Conservation (phyloP, 2,113 vertebrate species). For the Stegastes partitus region DNA sequence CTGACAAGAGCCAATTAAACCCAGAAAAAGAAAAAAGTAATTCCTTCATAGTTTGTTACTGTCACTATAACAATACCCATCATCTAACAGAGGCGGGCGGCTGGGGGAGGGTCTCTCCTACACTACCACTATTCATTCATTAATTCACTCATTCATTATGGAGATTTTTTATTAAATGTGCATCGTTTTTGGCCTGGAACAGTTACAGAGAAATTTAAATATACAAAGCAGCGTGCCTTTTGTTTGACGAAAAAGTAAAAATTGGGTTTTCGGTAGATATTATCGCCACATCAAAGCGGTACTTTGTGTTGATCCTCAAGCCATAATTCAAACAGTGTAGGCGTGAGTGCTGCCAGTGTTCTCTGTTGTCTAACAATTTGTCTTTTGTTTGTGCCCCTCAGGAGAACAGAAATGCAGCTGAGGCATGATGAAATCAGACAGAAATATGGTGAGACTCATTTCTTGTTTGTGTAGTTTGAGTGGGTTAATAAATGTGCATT, state of each 20-base stretch:
- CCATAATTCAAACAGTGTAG: constrained; percentile 1
- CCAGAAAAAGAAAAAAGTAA: background rate
- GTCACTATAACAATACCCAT: background rate
- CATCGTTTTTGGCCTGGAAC: background rate
- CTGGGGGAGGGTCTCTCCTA: background rate
- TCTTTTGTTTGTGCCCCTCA: constrained; percentile 67
- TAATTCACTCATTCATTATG: background rate
- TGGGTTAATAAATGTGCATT: constrained; percentile 11
- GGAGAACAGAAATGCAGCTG: constrained; percentile 92
- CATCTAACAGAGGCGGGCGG: background rate
- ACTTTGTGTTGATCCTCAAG: background rate
- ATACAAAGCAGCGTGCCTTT: background rate
- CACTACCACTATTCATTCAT: background rate
- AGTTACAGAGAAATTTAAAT: too few species aligned
- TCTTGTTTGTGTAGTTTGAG: constrained; percentile 4
- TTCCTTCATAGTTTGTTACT: too few species aligned
- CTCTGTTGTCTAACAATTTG: constrained; percentile 29
- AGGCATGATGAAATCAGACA: constrained; percentile 95
- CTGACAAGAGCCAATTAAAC: background rate
- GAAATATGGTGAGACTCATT: constrained; percentile 91
- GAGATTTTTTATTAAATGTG: background rate
- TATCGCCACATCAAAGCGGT: background rate
- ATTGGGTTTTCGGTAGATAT: background rate
- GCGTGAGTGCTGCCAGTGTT: background rate
- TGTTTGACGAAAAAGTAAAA: background rate